phyloP scores from a whole-genome alignment of 2,113 vertebrate species.

The Heteronetta atricapilla region DNA sequence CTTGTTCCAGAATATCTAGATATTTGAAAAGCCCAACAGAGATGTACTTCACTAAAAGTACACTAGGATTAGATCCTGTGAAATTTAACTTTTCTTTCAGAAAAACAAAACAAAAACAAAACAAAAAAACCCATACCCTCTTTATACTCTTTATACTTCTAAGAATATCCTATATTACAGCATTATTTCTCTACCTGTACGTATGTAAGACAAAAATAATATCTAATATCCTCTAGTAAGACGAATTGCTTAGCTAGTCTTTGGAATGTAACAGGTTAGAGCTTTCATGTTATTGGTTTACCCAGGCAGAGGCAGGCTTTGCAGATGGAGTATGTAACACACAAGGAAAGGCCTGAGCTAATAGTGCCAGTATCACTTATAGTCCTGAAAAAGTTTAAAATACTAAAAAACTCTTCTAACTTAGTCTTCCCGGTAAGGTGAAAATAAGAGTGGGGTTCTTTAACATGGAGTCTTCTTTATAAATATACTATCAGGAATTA shows the following conservation, averaged over 20 bases:
- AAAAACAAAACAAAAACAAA: too few relatives aligned
- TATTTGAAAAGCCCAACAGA: not conserved
- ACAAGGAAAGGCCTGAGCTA: not conserved
- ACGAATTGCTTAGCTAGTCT: not conserved
- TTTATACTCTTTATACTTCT: not conserved
- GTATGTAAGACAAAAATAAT: not conserved
- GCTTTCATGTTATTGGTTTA: not conserved
- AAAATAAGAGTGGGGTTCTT: not conserved
- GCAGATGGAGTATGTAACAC: not conserved
- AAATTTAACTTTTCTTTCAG: not conserved
- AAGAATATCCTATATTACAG: not conserved
- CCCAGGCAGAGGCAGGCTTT: not conserved
- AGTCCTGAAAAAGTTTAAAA: not conserved
- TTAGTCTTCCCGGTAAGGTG: not conserved
- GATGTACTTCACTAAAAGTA: not conserved
- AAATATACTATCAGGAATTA: not conserved
- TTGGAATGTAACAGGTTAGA: not conserved
- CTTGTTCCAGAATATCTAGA: not conserved
- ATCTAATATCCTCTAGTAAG: not conserved
- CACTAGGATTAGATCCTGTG: not conserved
- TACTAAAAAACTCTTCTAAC: not conserved
- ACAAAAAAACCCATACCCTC: too few relatives aligned
- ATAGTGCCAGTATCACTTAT: not conserved
- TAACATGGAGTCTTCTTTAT: not conserved
- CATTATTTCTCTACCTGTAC: not conserved